Evolutionary conservation across 2,797 vertebrate species (phyloP).

Genomic region (Rhabdomys pumilio): DNA sequence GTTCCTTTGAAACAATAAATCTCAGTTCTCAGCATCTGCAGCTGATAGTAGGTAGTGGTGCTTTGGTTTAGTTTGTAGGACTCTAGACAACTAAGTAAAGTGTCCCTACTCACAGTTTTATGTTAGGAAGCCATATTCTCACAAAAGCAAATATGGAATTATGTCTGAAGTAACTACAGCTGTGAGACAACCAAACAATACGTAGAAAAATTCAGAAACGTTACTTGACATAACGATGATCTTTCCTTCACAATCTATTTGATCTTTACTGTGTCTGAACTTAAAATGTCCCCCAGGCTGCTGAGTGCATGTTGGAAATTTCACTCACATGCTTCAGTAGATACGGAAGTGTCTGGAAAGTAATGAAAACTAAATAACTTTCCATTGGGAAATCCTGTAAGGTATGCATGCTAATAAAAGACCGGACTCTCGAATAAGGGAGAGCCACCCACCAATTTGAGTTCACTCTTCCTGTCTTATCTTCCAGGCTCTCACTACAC

Average conservation of each 20-base stretch:
- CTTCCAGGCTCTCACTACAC: neutral
- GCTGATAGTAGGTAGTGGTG: neutral
- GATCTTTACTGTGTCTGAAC: neutral
- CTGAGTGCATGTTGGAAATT: conserved; percentile 1
- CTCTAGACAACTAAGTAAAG: conserved; percentile 1
- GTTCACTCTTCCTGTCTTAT: neutral
- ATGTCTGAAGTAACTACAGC: neutral
- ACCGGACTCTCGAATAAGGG: neutral
- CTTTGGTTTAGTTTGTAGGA: neutral
- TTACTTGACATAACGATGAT: neutral
- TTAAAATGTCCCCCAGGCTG: neutral
- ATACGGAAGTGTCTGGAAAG: conserved; percentile 5
- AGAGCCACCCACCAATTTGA: neutral
- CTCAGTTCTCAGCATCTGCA: neutral
- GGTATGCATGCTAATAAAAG: neutral
- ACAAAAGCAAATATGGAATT: neutral
- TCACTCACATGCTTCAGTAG: neutral
- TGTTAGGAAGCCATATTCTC: neutral
- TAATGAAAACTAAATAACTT: neutral
- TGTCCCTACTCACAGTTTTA: neutral
- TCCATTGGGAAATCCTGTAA: neutral
- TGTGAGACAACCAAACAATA: neutral
- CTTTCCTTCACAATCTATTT: conserved; percentile 13
- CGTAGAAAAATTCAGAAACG: neutral
- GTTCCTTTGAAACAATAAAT: conserved; percentile 39